Percentiles rank a stretch among this genome's conserved stretches.
phyloP scores from a whole-genome alignment of 1,140 invertebrate genomes.

The Coptotermes formosanus region DNA sequence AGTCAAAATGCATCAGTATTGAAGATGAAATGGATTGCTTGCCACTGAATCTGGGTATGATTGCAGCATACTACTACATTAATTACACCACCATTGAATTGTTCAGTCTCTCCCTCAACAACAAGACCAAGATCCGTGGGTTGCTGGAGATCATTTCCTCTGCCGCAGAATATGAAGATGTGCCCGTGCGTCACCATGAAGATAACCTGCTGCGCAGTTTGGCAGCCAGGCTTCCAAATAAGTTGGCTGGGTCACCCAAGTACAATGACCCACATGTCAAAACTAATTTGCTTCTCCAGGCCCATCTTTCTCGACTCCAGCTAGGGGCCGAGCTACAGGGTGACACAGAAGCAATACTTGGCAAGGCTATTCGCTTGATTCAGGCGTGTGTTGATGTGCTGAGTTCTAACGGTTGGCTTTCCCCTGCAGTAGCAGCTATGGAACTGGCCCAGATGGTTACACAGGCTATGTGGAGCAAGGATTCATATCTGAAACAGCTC shows the following conservation, averaged over 20 bases:
- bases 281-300: conserved; percentile 90
- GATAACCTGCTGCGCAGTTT: conserved; percentile 85
- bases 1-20: conserved; percentile 96
- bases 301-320: conserved; percentile 91
- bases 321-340: conserved; percentile 94
- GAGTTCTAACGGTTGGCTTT: conserved; percentile 96
- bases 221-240: conserved; percentile 75
- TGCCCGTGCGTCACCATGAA: conserved; percentile 94
- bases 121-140: conserved; percentile 96
- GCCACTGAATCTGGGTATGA: conserved; percentile 98
- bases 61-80: conserved; percentile 99
- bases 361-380: conserved; percentile 86
- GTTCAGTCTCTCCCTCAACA: conserved; percentile 95
- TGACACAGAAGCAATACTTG: conserved; percentile 89
- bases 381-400: conserved; percentile 99
- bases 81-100: conserved; percentile 99
- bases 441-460: conserved; percentile 99
- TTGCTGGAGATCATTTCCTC: conserved; percentile 97
- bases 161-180: conserved; percentile 93
- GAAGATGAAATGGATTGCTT: conserved; percentile 98
- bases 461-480: conserved; percentile 99
- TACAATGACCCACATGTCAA: conserved; percentile 95
- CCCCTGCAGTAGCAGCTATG: conserved; percentile 98
- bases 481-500: conserved; percentile 95
- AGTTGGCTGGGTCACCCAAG: conserved; percentile 51